These are phyloP conservation scores for Protobothrops mucrosquamatus DNA, from an alignment of 2,113 vertebrate species.

Conservation along the genomic window DNA sequence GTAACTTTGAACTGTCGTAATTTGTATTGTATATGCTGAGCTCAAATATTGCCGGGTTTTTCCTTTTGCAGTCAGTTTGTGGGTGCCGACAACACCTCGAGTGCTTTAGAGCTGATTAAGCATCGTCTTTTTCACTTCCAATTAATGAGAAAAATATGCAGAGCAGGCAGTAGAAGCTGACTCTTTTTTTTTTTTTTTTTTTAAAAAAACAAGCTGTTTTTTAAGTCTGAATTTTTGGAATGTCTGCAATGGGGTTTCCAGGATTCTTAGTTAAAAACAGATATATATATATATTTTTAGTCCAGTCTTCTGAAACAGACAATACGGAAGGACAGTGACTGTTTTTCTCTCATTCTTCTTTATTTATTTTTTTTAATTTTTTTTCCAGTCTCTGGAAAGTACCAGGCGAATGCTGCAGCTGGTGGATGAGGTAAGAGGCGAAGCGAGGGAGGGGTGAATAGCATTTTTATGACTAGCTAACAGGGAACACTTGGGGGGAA, in stretches of 20 bases:
- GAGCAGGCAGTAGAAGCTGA: no score
- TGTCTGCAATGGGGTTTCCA: background rate
- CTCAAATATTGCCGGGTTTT: background rate
- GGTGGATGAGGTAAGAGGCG: slow-evolving; percentile 71
- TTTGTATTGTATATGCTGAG: background rate
- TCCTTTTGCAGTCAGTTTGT: background rate
- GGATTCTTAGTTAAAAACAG: background rate
- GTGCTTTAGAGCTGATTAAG: background rate
- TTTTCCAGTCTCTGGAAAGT: slow-evolving; percentile 73
- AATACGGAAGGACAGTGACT: background rate
- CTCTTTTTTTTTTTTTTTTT: background rate
- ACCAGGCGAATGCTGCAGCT: slow-evolving; percentile 75
- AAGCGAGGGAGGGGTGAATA: background rate
- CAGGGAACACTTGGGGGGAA: accelerated
- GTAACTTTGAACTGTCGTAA: no score
- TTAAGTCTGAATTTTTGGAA: background rate
- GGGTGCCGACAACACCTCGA: background rate
- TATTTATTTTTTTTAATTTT: no score
- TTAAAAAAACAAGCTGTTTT: background rate
- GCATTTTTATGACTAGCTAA: background rate
- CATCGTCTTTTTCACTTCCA: background rate
- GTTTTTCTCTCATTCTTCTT: background rate
- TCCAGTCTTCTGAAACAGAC: no score
- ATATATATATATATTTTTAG: background rate
- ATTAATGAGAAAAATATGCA: background rate